phyloP scores from a whole-genome alignment of 2,888 invertebrate genomes.

The Amblyjoppa fuscipennis region DNA sequence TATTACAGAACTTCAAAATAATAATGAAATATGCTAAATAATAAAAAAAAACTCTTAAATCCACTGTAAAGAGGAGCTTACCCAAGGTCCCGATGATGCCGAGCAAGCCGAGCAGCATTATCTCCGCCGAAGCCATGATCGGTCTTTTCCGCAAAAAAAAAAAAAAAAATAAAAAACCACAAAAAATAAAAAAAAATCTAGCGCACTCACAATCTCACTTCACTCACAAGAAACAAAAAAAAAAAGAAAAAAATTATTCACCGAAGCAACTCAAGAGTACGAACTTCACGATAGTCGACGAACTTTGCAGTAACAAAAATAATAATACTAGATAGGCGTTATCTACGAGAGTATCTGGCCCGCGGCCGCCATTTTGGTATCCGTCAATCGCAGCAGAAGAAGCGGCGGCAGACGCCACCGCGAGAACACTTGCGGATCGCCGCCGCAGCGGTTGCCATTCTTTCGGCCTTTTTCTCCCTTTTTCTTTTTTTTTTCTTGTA shows the following conservation, averaged over 20 bases:
- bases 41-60: not conserved
- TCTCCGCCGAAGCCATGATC: constrained; percentile 34
- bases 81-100: constrained; percentile 42
- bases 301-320: constrained; percentile 12
- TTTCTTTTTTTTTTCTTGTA: constrained; percentile 66
- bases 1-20: not conserved
- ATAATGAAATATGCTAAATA: not conserved
- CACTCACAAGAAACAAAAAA: not conserved
- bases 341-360: constrained; percentile 60
- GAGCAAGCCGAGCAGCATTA: constrained; percentile 34
- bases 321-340: constrained; percentile 28
- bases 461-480: constrained; percentile 47
- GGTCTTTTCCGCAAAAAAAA: constrained; percentile 1
- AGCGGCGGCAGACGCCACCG: constrained; percentile 60
- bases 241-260: not conserved
- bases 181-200: constrained; percentile 18
- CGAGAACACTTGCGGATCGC: constrained; percentile 61
- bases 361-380: constrained; percentile 76
- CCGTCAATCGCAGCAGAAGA: constrained; percentile 62
- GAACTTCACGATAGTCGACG: not conserved
- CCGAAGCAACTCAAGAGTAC: not conserved
- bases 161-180: constrained; percentile 21
- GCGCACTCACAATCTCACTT: not conserved
- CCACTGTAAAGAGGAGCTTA: constrained; percentile 29
- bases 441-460: constrained; percentile 62